Conservation (phyloP, 1,140 invertebrate species). For the Lasioglossum albipes region DNA sequence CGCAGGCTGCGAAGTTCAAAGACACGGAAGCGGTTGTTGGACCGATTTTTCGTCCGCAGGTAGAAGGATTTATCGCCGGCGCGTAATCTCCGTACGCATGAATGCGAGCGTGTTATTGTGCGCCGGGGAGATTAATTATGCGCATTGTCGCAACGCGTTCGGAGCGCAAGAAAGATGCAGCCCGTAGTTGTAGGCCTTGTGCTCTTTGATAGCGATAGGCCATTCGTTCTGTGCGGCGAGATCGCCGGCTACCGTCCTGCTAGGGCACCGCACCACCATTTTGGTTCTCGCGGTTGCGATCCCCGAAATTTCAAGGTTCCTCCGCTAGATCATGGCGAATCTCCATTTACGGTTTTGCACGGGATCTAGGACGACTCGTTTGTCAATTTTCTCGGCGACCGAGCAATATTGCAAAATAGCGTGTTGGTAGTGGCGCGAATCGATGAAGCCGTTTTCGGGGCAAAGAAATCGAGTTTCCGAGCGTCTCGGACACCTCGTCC, state of each 20-base stretch:
- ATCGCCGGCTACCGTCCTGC: not conserved
- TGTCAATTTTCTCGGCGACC: not conserved
- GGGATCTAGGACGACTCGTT: not conserved
- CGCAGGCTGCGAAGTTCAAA: not conserved
- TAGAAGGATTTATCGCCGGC: not conserved
- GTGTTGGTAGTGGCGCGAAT: not conserved
- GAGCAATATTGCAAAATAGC: too few species aligned
- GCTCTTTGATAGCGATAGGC: not conserved
- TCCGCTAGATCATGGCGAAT: too few species aligned
- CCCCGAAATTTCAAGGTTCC: not conserved
- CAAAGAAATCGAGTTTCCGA: not conserved
- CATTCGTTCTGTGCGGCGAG: not conserved
- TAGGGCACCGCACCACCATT: slow-evolving; percentile 27
- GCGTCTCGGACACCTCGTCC: not conserved
- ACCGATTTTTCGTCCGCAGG: not conserved
- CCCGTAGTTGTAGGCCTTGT: not conserved
- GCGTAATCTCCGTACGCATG: not conserved
- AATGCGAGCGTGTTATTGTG: not conserved
- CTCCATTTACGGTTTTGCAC: not conserved
- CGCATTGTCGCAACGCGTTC: slow-evolving; percentile 19
- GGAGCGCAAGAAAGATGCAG: not conserved
- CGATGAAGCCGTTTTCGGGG: too few species aligned
- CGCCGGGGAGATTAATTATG: slow-evolving; percentile 29
- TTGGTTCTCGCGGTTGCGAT: slow-evolving; percentile 27
- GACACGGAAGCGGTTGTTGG: not conserved